A percentile compares a stretch with the other conserved stretches of the same genome.
Evolutionary conservation across 2,797 vertebrate genomes (phyloP).

Genomic region (Schizopygopsis malacanthus): DNA sequence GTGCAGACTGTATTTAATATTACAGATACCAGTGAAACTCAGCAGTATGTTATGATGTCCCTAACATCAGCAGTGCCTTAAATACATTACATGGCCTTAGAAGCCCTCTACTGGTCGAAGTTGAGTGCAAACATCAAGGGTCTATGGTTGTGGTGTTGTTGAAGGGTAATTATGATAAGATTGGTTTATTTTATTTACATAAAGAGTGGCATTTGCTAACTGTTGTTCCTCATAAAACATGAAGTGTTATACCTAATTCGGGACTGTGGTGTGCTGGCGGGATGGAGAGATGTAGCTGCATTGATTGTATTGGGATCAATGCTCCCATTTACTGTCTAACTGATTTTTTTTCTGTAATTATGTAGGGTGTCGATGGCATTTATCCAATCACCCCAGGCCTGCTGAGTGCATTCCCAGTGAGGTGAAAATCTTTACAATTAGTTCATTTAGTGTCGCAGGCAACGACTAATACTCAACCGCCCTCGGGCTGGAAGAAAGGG

Average conservation of each 20-base stretch:
- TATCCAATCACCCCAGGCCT: conserved; percentile 66
- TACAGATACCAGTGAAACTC: conserved; percentile 35
- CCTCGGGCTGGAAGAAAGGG: conserved; percentile 28
- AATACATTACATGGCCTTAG: conserved; percentile 47
- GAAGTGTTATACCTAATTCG: conserved; percentile 24
- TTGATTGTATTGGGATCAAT: conserved; percentile 84
- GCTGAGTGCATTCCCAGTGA: conserved; percentile 61
- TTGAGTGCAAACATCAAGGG: not conserved
- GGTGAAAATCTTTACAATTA: conserved; percentile 66
- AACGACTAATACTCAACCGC: conserved; percentile 50
- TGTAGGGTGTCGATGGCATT: conserved; percentile 82
- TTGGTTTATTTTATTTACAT: not conserved
- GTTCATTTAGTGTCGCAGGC: conserved; percentile 61
- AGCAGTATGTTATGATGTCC: conserved; percentile 28
- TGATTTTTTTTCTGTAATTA: conserved; percentile 82
- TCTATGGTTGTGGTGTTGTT: not conserved
- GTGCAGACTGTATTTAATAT: conserved; percentile 39
- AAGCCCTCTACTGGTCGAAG: conserved; percentile 60
- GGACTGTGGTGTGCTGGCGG: conserved; percentile 43
- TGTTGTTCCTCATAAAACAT: not conserved
- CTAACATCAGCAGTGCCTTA: conserved; percentile 28
- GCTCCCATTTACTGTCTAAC: conserved; percentile 84
- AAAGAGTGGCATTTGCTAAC: not conserved
- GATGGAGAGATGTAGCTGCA: conserved; percentile 69
- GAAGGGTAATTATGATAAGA: not conserved